Evolutionary conservation across 2,797 vertebrate species (phyloP), one percentile per base, ranked within the genome.

Genomic region (Molossus alvarezi): DNA sequence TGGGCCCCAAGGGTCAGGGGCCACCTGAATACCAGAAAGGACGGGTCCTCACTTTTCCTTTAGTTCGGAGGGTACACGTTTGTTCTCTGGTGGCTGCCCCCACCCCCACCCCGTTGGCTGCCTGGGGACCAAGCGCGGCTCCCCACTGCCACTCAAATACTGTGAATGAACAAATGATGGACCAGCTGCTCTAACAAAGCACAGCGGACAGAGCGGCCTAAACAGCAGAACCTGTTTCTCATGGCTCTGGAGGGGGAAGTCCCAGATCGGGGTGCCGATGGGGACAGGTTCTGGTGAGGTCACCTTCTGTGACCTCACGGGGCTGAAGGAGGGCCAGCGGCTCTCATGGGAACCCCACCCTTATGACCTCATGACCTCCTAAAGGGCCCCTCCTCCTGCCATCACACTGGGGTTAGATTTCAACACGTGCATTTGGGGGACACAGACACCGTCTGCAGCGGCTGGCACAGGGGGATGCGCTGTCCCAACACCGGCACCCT

Each of bases 151-250:
- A 10, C 75, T 12, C 57, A 51, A 15, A 13, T 8, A 1, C 67
- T 1, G 5, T 27, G 65, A 53, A 7, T 0, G 45, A 60, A 9
- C 6, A 11, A 10, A 17, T 11, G 13, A 81, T 0, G 67, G 5
- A 4, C 0, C 1, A 0, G 29, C 14, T 23, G 29, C 17, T 15
- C 20, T 3, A 9, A 27, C 77, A 2, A 14, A 11, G 41, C 0
- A 17, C 53, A 12, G 0, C 0, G 3, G 72, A 17, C 0, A 0
- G 0, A 9, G 90, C 0, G 37, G 71, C 33, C 5, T 10, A 6
- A 2, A 25, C 0, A 23, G 5, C 20, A 8, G 55, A 18, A 9
- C 12, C 51, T 8, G 0, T 0, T 51, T 53, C 64, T 33, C 73
- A 20, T 18, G 10, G 75, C 65, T 27, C 55, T 5, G 55, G 55